These are phyloP conservation scores for Campopleginae sp. DNA, from an alignment of 2,888 invertebrate species.

Conservation along the genomic window DNA sequence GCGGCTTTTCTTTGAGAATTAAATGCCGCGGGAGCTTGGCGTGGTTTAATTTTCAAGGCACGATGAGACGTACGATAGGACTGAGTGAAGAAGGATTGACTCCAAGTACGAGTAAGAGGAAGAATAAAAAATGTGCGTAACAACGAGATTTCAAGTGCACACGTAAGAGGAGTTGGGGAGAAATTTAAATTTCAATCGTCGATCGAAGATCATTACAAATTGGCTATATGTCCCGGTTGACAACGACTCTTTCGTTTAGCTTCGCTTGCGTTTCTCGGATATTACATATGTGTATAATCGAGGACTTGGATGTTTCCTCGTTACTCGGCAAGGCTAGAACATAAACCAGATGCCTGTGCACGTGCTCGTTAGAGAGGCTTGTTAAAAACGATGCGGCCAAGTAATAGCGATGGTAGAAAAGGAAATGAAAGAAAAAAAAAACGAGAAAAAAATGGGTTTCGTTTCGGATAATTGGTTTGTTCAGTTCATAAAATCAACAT, in stretches of 20 bases:
- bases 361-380: conserved; percentile 47
- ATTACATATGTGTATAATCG: conserved; percentile 56
- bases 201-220: conserved; percentile 71
- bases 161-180: conserved; percentile 8
- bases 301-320: conserved; percentile 50
- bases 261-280: conserved; percentile 15
- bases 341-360: conserved; percentile 44
- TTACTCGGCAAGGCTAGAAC: conserved; percentile 50
- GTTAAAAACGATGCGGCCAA: conserved; percentile 37
- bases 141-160: conserved; percentile 34
- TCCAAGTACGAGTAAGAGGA: not conserved
- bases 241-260: conserved; percentile 52
- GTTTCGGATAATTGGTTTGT: conserved; percentile 42
- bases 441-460: not conserved
- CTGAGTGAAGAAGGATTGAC: conserved; percentile 32
- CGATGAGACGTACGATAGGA: conserved; percentile 42
- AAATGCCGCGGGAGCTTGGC: conserved; percentile 45
- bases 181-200: conserved; percentile 74
- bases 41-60: conserved; percentile 59
- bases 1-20: conserved; percentile 57
- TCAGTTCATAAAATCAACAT: conserved; percentile 44
- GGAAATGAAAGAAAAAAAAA: not conserved
- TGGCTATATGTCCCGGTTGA: conserved; percentile 60
- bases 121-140: conserved; percentile 29
- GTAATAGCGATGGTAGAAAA: conserved; percentile 1